These are phyloP conservation scores for Pentalonia nigronervosa DNA, from an alignment of 1,140 invertebrate species.

Conservation along the genomic window DNA sequence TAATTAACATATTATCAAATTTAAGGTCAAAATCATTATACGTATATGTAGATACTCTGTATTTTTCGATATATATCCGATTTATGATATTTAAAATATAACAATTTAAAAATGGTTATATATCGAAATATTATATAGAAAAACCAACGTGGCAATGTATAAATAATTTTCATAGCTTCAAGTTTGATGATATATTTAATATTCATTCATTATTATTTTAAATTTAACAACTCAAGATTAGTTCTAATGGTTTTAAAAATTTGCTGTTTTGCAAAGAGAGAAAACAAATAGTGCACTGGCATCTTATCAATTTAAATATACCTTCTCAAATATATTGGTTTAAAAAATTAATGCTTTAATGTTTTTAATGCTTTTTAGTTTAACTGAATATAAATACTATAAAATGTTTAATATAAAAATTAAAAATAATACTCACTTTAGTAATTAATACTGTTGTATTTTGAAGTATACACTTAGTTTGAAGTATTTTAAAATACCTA, in stretches of 20 bases:
- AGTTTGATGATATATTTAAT: too few relatives aligned
- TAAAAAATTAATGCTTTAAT: not conserved
- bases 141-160: not conserved
- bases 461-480: slow-evolving; percentile 4
- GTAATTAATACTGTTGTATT: not conserved
- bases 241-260: not conserved
- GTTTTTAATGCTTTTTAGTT: not conserved
- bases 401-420: not conserved
- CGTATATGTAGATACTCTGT: not conserved
- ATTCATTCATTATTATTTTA: too few relatives aligned
- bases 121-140: not conserved
- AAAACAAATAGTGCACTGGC: not conserved
- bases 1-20: not conserved
- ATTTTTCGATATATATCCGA: not conserved
- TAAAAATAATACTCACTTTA: not conserved
- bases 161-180: not conserved
- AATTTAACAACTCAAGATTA: too few relatives aligned
- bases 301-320: not conserved
- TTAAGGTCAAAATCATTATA: not conserved
- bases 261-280: not conserved
- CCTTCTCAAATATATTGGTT: not conserved
- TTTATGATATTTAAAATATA: not conserved
- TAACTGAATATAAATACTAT: not conserved
- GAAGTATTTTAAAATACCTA: slow-evolving; percentile 11
- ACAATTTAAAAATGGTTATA: not conserved